A percentile compares a stretch with the other conserved stretches of the same genome.
These are phyloP conservation scores for Oscheius onirici DNA, from an alignment of 2,888 invertebrate genomes.

Conservation along the genomic window DNA sequence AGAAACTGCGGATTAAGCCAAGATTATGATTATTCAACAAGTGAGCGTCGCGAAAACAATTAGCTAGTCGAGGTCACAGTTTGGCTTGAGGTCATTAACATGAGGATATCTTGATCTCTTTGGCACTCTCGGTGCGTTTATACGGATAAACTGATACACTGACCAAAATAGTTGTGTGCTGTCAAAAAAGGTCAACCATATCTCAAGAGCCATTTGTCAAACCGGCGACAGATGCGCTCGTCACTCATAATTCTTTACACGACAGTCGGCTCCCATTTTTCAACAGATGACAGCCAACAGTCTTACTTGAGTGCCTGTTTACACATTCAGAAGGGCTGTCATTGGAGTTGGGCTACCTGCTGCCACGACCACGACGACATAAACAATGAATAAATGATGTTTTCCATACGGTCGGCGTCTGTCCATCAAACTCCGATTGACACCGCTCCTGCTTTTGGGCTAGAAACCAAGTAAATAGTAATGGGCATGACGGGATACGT, in stretches of 20 bases:
- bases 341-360: slow-evolving; percentile 27
- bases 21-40: slow-evolving; percentile 29
- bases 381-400: slow-evolving; percentile 31
- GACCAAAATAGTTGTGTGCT: no score
- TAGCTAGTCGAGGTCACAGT: slow-evolving; percentile 10
- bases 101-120: no score
- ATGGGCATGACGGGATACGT: neutral
- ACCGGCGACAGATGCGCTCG: slow-evolving; percentile 26
- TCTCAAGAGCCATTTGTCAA: neutral
- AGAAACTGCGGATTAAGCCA: slow-evolving; percentile 19
- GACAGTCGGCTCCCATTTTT: slow-evolving; percentile 25
- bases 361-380: slow-evolving; percentile 28
- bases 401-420: slow-evolving; percentile 28
- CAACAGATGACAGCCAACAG: slow-evolving; percentile 2
- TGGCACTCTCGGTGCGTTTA: no score
- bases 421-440: slow-evolving; percentile 32
- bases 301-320: neutral
- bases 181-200: no score
- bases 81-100: neutral
- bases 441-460: slow-evolving; percentile 12
- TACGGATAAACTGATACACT: no score
- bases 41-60: slow-evolving; percentile 24
- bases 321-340: neutral
- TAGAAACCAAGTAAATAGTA: slow-evolving; percentile 6
- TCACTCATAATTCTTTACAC: slow-evolving; percentile 19